These are phyloP conservation scores for Brachynemurus nebulosus DNA, from an alignment of 2,888 invertebrate species.

Conservation along the genomic window DNA sequence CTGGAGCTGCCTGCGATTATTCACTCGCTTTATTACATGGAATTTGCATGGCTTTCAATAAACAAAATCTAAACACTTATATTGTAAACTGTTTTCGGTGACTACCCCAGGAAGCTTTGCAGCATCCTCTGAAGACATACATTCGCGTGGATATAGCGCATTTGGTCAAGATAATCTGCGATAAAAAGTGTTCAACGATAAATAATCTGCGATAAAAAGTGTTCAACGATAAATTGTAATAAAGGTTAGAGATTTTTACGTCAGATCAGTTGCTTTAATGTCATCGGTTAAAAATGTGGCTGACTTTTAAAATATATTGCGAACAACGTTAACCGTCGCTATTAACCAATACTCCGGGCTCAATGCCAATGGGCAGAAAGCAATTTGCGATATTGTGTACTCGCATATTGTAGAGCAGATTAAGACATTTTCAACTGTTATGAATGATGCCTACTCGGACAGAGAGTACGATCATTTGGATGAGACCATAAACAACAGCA, in stretches of 20 bases:
- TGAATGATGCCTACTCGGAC: background rate
- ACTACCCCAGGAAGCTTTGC: background rate
- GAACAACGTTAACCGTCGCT: slow-evolving; percentile 2
- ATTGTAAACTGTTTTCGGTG: slow-evolving; percentile 12
- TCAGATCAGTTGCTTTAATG: slow-evolving; percentile 11
- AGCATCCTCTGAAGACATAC: slow-evolving; percentile 14
- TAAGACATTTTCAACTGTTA: slow-evolving; percentile 2
- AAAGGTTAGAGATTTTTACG: slow-evolving; percentile 12
- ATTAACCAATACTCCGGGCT: slow-evolving; percentile 1
- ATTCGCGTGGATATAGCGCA: slow-evolving; percentile 21
- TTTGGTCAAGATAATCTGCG: slow-evolving; percentile 16
- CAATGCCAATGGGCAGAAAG: background rate
- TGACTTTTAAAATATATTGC: slow-evolving; percentile 5
- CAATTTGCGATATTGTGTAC: background rate
- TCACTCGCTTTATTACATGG: slow-evolving; percentile 16
- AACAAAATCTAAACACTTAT: slow-evolving; percentile 13
- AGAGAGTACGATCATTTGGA: slow-evolving; percentile 3
- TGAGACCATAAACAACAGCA: background rate
- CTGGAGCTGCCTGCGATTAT: slow-evolving; percentile 6
- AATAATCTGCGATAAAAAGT: too few species aligned
- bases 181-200: too few species aligned
- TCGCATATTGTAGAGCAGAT: background rate
- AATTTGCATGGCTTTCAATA: slow-evolving; percentile 16
- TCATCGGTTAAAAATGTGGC: slow-evolving; percentile 7
- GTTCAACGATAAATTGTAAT: slow-evolving; percentile 8